phyloP scores from a whole-genome alignment of 2,888 invertebrate species.

The Reticulitermes lucifugus region DNA sequence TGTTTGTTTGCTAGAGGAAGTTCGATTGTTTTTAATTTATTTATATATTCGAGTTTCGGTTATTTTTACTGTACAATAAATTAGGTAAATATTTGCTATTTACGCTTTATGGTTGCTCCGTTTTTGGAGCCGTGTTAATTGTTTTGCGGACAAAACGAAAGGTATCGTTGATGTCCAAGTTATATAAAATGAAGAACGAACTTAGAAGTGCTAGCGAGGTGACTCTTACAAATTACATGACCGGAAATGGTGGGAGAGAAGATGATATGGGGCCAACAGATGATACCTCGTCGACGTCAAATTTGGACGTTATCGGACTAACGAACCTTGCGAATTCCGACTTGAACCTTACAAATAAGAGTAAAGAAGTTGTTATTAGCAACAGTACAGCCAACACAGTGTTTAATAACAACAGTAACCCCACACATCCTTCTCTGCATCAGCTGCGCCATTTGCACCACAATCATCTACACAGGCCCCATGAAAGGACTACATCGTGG shows the following conservation, averaged over 20 bases:
- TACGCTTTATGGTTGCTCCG: too few relatives aligned
- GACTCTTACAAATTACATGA: slow-evolving; percentile 27
- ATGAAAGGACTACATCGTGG: slow-evolving; percentile 21
- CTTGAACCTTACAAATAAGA: not conserved
- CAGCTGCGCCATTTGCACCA: slow-evolving; percentile 13
- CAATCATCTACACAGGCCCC: slow-evolving; percentile 4
- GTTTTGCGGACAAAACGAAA: not conserved
- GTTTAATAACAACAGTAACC: slow-evolving; percentile 26
- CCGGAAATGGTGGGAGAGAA: slow-evolving; percentile 14
- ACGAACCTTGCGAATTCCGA: slow-evolving; percentile 20
- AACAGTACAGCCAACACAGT: not conserved
- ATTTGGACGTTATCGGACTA: not conserved
- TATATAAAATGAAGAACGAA: slow-evolving; percentile 31
- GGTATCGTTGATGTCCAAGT: not conserved
- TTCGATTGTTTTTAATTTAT: not conserved
- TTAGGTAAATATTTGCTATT: too few relatives aligned
- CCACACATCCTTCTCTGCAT: slow-evolving; percentile 25
- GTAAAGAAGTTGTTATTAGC: not conserved
- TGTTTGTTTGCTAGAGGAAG: not conserved
- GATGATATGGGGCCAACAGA: not conserved
- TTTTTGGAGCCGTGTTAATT: too few relatives aligned
- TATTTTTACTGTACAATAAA: not conserved
- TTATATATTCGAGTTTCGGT: not conserved
- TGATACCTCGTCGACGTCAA: not conserved
- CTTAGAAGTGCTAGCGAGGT: slow-evolving; percentile 31